These are phyloP conservation scores for Actenoides hombroni DNA, from an alignment of 2,113 vertebrate genomes.

Conservation along the genomic window DNA sequence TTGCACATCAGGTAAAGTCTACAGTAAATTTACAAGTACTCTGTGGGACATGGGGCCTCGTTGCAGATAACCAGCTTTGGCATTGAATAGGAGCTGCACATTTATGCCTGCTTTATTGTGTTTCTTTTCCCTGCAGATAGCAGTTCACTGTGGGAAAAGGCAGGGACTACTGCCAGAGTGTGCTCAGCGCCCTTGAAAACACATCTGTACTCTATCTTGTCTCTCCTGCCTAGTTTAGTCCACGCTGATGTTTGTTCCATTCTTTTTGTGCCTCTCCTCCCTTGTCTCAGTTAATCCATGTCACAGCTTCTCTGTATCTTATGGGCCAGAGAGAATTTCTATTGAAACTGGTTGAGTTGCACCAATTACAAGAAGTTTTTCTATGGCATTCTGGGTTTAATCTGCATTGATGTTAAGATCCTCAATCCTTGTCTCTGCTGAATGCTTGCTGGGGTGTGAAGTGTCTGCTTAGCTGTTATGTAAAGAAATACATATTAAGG, in stretches of 20 bases:
- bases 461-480: constrained; percentile 1
- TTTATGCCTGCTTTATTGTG: constrained; percentile 7
- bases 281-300: neutral
- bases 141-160: neutral
- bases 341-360: neutral
- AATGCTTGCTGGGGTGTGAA: neutral
- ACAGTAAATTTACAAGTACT: constrained; percentile 19
- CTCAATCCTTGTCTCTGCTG: neutral
- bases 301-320: neutral
- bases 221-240: neutral
- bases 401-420: constrained; percentile 1
- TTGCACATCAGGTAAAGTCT: neutral
- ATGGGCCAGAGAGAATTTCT: neutral
- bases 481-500: constrained; percentile 15
- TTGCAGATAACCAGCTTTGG: constrained; percentile 27
- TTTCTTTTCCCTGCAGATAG: neutral
- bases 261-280: neutral
- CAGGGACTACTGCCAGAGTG: neutral
- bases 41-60: neutral
- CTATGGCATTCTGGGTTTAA: neutral
- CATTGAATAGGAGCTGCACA: neutral
- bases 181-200: neutral
- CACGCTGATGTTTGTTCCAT: neutral
- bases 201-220: neutral
- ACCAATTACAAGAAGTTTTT: neutral